Evolutionary conservation across 2,888 invertebrate species (phyloP).

Genomic region (Arge pagana): DNA sequence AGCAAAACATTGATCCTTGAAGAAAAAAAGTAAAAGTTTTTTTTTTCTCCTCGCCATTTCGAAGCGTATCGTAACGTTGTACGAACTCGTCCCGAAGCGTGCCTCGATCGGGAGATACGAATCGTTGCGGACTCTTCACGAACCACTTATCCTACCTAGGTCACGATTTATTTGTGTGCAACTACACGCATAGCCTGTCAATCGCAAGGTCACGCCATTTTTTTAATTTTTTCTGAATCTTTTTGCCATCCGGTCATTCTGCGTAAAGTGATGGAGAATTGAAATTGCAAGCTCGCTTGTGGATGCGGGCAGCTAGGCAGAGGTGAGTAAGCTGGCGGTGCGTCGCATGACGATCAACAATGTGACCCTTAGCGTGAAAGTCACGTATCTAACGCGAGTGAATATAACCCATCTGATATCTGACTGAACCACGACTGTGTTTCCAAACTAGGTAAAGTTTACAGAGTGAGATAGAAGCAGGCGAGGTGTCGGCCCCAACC

Average conservation of each 20-base stretch:
- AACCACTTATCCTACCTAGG: too few species aligned
- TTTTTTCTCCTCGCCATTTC: too few species aligned
- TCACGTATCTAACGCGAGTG: slow-evolving; percentile 26
- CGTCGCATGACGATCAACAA: slow-evolving; percentile 45
- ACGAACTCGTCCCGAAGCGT: not conserved
- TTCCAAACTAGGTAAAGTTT: slow-evolving; percentile 58
- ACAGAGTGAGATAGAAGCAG: slow-evolving; percentile 43
- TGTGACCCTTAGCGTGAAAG: slow-evolving; percentile 6
- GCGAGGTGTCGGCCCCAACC: slow-evolving; percentile 45
- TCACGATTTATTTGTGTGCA: slow-evolving; percentile 13
- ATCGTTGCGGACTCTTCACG: too few species aligned
- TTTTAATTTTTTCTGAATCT: slow-evolving; percentile 50
- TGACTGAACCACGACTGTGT: slow-evolving; percentile 58
- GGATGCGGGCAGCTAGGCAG: slow-evolving; percentile 48
- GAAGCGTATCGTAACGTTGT: not conserved
- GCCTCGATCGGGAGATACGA: slow-evolving; percentile 30
- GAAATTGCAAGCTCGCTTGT: slow-evolving; percentile 47
- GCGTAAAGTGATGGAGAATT: slow-evolving; percentile 48
- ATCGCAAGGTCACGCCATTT: slow-evolving; percentile 50
- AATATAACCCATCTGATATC: slow-evolving; percentile 39
- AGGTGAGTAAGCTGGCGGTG: slow-evolving; percentile 56
- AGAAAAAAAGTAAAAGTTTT: slow-evolving; percentile 9
- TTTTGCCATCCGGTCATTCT: slow-evolving; percentile 45
- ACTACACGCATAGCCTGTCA: slow-evolving; percentile 30
- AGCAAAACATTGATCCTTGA: too few species aligned